Evolutionary conservation across 1,140 invertebrate species (phyloP).

Genomic region (Popillia japonica): DNA sequence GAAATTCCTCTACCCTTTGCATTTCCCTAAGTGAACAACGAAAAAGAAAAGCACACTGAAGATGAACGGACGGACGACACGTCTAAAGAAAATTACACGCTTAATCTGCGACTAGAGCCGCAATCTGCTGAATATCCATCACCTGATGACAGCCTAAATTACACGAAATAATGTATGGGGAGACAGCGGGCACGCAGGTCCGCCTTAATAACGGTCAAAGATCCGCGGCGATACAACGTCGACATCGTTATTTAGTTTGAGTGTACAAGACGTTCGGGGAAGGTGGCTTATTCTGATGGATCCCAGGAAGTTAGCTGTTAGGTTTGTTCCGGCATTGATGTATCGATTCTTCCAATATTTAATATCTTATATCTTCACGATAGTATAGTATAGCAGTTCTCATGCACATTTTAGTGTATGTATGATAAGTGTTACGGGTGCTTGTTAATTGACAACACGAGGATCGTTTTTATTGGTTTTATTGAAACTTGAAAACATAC

Average conservation of each 20-base stretch:
- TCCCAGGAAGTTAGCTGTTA: neutral
- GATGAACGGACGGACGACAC: neutral
- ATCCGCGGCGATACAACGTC: neutral
- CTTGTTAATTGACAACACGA: too few relatives aligned
- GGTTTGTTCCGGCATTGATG: neutral
- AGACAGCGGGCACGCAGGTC: neutral
- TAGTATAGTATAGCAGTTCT: too few relatives aligned
- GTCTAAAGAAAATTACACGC: neutral
- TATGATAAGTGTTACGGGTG: too few relatives aligned
- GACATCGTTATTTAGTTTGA: neutral
- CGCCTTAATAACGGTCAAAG: neutral
- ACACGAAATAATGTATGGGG: neutral
- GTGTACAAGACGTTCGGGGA: neutral
- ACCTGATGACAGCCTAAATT: neutral
- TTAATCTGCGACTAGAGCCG: neutral
- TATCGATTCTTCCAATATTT: slow-evolving; percentile 2
- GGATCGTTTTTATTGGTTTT: too few relatives aligned
- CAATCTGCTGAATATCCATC: neutral
- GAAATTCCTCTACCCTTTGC: too few relatives aligned
- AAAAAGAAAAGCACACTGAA: neutral
- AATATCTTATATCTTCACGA: too few relatives aligned
- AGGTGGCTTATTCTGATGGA: neutral
- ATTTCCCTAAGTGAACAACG: too few relatives aligned
- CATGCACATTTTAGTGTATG: too few relatives aligned
- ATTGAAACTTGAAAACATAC: too few relatives aligned